A percentile compares a stretch with the other conserved stretches of the same genome.
Conservation (phyloP, 2,888 invertebrate species). For the Mesoligia furuncula region DNA sequence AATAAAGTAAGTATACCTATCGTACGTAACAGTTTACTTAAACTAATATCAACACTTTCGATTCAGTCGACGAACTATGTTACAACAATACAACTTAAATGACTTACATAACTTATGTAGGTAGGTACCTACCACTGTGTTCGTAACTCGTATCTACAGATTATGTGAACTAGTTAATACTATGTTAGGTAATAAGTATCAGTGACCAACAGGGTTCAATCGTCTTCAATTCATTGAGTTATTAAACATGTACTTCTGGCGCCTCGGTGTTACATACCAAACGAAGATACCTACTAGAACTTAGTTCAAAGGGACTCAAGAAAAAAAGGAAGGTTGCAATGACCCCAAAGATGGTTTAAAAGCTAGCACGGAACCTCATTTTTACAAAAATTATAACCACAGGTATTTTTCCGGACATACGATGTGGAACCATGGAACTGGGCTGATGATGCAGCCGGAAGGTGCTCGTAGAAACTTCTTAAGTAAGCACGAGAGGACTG, state of each 20-base stretch:
- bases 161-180: background rate
- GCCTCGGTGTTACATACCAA: background rate
- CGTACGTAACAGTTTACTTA: constrained; percentile 30
- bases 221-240: background rate
- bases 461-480: background rate
- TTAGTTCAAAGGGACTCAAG: background rate
- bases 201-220: background rate
- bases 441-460: background rate
- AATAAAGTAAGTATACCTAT: constrained; percentile 6
- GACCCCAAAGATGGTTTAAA: background rate
- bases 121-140: background rate
- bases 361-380: too few relatives aligned
- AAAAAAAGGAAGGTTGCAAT: background rate
- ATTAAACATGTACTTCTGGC: background rate
- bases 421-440: background rate
- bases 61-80: constrained; percentile 46
- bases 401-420: background rate
- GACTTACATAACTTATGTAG: constrained; percentile 6
- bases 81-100: constrained; percentile 24
- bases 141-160: background rate
- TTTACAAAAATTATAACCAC: background rate
- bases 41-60: constrained; percentile 44
- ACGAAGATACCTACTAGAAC: background rate
- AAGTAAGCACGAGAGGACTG: background rate
- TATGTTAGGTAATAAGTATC: background rate